Evolutionary conservation across 2,797 vertebrate genomes (phyloP).

Genomic region (Dendrocincla fuliginosa): DNA sequence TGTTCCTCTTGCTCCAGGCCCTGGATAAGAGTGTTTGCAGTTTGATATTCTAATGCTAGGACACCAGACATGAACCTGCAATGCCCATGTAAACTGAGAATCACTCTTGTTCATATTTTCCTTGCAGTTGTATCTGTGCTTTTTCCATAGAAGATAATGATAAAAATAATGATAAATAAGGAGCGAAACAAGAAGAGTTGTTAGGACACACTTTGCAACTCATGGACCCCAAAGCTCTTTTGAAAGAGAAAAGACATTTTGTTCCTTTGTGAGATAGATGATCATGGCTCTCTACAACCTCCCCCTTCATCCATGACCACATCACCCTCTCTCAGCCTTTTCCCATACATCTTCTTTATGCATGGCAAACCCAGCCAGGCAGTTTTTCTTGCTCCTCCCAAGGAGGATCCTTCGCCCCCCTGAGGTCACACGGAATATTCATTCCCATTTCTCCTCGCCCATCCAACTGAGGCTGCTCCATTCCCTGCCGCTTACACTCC

Average conservation of each 20-base stretch:
- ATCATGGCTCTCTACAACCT: not conserved
- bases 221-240: not conserved
- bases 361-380: not conserved
- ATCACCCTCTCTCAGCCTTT: not conserved
- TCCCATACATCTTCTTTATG: not conserved
- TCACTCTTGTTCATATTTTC: not conserved
- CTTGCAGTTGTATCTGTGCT: not conserved
- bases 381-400: not conserved
- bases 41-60: not conserved
- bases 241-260: not conserved
- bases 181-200: not conserved
- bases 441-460: not conserved
- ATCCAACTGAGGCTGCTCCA: not conserved
- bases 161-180: not conserved
- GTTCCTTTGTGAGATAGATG: not conserved
- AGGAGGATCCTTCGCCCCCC: not conserved
- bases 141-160: not conserved
- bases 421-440: not conserved
- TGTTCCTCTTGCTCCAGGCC: not conserved
- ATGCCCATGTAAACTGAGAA: not conserved
- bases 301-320: not conserved
- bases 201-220: not conserved
- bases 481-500: not conserved
- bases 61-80: not conserved
- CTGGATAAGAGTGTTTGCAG: not conserved